Evolutionary conservation across 2,113 vertebrate genomes (phyloP), one percentile per base, ranked within the genome.

Genomic region (Oenanthe melanoleuca): DNA sequence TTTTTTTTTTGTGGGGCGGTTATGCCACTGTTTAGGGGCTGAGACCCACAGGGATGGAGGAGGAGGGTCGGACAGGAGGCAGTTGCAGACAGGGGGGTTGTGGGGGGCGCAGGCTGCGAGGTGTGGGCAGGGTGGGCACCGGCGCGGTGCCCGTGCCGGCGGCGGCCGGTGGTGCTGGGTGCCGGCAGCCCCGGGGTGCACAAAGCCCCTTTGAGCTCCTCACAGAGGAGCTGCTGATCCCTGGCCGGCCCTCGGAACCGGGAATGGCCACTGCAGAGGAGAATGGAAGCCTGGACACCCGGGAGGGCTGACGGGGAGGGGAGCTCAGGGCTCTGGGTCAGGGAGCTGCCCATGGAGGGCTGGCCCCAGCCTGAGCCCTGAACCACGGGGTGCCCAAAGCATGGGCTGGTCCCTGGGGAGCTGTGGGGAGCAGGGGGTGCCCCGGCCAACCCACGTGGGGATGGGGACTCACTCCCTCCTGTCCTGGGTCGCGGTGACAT

Each of bases 191-290:
- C 81, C 70, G 14, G 72, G 67, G 56, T 59, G 75, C 94, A 97
- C 97, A 97, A 97, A 96, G 95, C 77, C 65, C 94, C 75, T 96
- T 96, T 97, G 94, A 97, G 56, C 31, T 2, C 24, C 4, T n/a
- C 84, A 89, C 72, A 84, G 92, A 97, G 94, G 73, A 90, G 92
- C 85, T 73, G 85, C 82, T 86, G 85, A 78, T 93, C 82, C 60
- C 87, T 50, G 14, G 6, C 37, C 17, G 7, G 60, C 56, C 61
- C 77, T 72, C 3, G 8, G 81, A 60, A 59, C 29, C 10, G 6
- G 70, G 64, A 33, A 24, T 2, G 38, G 55, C 31, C 80, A 8
- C 11, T 3, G 53, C 40, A 40, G 57, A 28, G 45, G 14, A 61
- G 59, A 69, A 70, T 2, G 56, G 52, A 50, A n/a, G 44, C 37